Base-by-base conservation (phyloP, 2,888 invertebrate genomes). In the Masnerella sp. region DNA sequence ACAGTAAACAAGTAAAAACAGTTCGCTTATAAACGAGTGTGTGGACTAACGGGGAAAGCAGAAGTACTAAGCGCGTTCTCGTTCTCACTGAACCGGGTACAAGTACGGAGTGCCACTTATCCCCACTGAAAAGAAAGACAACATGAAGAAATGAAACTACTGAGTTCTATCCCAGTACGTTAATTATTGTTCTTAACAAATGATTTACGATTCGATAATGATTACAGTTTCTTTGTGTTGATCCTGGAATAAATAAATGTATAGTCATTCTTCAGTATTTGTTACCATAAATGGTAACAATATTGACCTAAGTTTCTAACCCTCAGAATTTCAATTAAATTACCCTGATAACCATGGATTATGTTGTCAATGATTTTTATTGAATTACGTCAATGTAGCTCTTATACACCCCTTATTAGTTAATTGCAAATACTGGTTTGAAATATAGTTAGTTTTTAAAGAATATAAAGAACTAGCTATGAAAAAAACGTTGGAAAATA, bases 71-170 rank as follows among this genome's bases (percentile, higher is more conserved):
- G 80, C 79, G 78, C 79, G 79, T 74, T 62, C 81, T 80, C 81
- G 81, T 79, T 84, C 79, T 82, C 80, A 85, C 80, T 81, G 83
- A 76, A 80, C 78, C 76, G 82, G 84, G 77, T 85, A 85, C 83
- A 83, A 80, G 83, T 85, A 84, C 79, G 81, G 80, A 65, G 85
- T 82, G 79, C 85, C 86, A 77, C 84, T 84, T 79, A 85, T 82
- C 77, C 82, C 80, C 69, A 81, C 86, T 87, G 86, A 85, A 87
- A 87, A 85, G 77, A 86, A 85, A 85, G 76, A 84, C 64, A 81
- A 51, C 69, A 78, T 80, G 80, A 82, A 64, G 61, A 70, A 51
- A 67, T 77, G 79, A 81, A 71, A 77, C 61, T 52, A 52, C 25
- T 68, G 58, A 68, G 17, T 2, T 52, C 4, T 51, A 58, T 32